Conservation (phyloP, 1,140 invertebrate species). For the Uloborus diversus region DNA sequence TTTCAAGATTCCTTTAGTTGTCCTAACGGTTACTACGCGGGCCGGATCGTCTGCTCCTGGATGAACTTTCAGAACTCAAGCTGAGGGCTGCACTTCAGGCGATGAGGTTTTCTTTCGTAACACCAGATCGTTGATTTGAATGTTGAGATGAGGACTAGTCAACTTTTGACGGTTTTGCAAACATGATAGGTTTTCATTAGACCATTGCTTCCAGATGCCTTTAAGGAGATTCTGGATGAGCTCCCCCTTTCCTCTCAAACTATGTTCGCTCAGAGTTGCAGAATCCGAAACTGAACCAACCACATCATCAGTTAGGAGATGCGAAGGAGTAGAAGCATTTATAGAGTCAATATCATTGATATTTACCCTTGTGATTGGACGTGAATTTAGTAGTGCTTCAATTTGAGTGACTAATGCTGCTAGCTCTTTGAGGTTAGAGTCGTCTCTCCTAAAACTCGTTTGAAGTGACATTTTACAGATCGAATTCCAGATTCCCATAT, state of each 20-base stretch:
- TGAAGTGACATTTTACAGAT: slow-evolving; percentile 58
- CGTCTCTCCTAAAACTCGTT: slow-evolving; percentile 15
- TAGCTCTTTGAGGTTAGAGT: slow-evolving; percentile 60
- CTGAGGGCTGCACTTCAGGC: background rate
- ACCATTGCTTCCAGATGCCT: slow-evolving; percentile 40
- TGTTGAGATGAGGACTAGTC: background rate
- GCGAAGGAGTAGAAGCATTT: slow-evolving; percentile 60
- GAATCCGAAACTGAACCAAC: background rate
- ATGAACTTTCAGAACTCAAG: background rate
- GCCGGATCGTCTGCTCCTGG: background rate
- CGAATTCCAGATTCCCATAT: slow-evolving; percentile 53
- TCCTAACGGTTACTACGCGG: slow-evolving; percentile 6
- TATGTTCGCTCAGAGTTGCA: background rate
- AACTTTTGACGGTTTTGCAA: slow-evolving; percentile 49
- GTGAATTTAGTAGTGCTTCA: slow-evolving; percentile 63
- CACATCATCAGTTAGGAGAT: slow-evolving; percentile 51
- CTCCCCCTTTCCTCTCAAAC: slow-evolving; percentile 21
- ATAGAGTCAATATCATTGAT: slow-evolving; percentile 61
- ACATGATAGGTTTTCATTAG: slow-evolving; percentile 13
- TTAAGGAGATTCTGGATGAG: slow-evolving; percentile 4
- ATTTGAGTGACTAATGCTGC: slow-evolving; percentile 60
- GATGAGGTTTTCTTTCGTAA: slow-evolving; percentile 3
- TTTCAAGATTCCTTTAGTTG: background rate
- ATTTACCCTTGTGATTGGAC: slow-evolving; percentile 60
- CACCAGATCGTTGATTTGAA: slow-evolving; percentile 22